These are phyloP conservation scores for Carettochelys insculpta DNA, from an alignment of 2,113 vertebrate species.

Conservation along the genomic window DNA sequence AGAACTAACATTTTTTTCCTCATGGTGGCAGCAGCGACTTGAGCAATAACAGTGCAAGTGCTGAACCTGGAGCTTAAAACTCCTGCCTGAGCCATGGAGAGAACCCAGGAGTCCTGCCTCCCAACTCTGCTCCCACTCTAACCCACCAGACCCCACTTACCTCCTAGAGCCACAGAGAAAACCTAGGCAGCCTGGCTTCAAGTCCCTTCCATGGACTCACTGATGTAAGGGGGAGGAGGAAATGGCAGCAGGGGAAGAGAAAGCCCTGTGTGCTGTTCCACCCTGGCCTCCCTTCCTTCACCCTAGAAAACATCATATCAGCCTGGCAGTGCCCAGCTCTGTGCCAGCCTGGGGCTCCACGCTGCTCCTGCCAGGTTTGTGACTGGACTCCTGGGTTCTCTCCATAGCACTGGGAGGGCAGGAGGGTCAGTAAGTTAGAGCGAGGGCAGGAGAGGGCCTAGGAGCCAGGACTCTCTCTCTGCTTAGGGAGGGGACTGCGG, in stretches of 20 bases:
- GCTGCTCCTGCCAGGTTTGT: not conserved
- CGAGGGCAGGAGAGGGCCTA: no score
- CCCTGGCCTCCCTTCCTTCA: no score
- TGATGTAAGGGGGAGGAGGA: not conserved
- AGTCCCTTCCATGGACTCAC: not conserved
- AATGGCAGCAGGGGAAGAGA: no score
- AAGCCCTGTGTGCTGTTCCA: not conserved
- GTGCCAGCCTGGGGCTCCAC: not conserved
- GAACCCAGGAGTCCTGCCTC: not conserved
- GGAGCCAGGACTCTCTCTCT: no score
- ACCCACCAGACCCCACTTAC: no score
- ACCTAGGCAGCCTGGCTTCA: not conserved
- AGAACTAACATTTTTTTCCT: no score
- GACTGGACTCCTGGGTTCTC: not conserved
- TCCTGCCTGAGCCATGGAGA: not conserved
- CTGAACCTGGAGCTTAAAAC: not conserved
- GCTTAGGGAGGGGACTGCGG: no score
- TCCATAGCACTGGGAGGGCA: no score
- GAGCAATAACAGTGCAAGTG: not conserved
- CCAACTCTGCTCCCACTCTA: fast-evolving
- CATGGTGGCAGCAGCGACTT: not conserved
- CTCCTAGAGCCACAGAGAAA: not conserved
- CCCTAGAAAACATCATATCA: not conserved
- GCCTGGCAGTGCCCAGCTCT: not conserved
- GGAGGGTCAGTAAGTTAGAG: no score